Base-by-base conservation (phyloP, 1,140 invertebrate species). In the Penaeus chinensis region DNA sequence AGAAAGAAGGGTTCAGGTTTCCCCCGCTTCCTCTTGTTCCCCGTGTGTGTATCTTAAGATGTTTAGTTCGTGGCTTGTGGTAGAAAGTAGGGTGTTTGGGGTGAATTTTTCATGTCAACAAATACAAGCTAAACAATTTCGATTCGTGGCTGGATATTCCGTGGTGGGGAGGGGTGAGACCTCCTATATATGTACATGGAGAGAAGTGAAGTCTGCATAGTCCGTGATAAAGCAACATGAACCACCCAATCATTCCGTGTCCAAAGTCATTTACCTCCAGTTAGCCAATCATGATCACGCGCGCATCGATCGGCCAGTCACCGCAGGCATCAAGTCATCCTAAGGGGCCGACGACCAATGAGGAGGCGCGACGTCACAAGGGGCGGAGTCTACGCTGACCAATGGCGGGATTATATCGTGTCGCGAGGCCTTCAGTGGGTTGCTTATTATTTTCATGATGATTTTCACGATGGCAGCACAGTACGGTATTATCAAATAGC, bases 391-490 rank as follows among this genome's bases (percentile, higher is more conserved):
- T 32, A 8, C 63, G 60, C 62, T 87, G 85, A 87, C 85, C 85
- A 87, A 87, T 87, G 78, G 85, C 24, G n/a, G 85, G 85, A 87
- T 87, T 87, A 87, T 87, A 47, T 61, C 79, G 85, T 82, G 85
- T 87, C 79, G 78, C 78, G 19, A 65, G 78, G 65, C 47, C 79
- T 63, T 82, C 65, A 19, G 65, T 47, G 65, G 85, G 66, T 74
- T 87, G 85, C 85, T 87, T 87, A 87, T 87, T 87, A 87, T 87
- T 87, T 84, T 87, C 85, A 87, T 82, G 85, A 87, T 87, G 78
- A 87, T 87, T 87, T 87, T 76, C 85, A 54, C 78, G 63, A 79
- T 71, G 76, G 78, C 85, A 82, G 78, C 62, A 76, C 27, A 74
- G 78, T 71, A 71, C 27, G 47, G 76, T 60, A 74, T 79, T 80